Conservation (phyloP, 2,113 vertebrate species). For the Benitochromis conjunctus region DNA sequence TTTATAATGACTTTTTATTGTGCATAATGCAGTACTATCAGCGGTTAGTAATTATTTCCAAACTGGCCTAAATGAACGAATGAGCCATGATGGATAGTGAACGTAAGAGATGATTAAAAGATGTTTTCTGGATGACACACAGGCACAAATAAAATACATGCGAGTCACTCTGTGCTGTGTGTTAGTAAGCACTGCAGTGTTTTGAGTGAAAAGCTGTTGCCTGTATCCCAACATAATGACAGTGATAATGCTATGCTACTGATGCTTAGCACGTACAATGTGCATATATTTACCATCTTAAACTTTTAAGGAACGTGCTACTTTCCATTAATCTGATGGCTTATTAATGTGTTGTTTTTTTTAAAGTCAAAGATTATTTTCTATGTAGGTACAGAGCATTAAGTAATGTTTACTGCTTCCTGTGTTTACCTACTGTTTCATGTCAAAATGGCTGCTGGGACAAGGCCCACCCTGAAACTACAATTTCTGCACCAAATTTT, state of each 20-base stretch:
- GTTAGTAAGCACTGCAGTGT: not conserved
- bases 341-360: not conserved
- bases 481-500: not conserved
- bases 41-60: not conserved
- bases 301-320: not conserved
- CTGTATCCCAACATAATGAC: not conserved
- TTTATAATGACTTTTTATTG: not conserved
- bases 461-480: not conserved
- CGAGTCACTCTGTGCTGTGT: not conserved
- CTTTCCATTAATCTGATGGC: too few relatives aligned
- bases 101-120: not conserved
- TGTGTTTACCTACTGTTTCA: not conserved
- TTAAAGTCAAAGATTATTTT: not conserved
- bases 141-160: not conserved
- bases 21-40: not conserved
- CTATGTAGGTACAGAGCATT: not conserved
- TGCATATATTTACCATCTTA: not conserved
- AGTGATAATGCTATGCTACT: not conserved
- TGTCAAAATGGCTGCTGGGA: not conserved
- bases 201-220: not conserved
- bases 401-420: not conserved
- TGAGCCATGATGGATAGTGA: not conserved
- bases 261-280: not conserved
- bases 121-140: not conserved
- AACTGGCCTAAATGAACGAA: not conserved